These are phyloP conservation scores for Ganaspis sp. DNA, from an alignment of 1,140 invertebrate genomes.

Conservation along the genomic window DNA sequence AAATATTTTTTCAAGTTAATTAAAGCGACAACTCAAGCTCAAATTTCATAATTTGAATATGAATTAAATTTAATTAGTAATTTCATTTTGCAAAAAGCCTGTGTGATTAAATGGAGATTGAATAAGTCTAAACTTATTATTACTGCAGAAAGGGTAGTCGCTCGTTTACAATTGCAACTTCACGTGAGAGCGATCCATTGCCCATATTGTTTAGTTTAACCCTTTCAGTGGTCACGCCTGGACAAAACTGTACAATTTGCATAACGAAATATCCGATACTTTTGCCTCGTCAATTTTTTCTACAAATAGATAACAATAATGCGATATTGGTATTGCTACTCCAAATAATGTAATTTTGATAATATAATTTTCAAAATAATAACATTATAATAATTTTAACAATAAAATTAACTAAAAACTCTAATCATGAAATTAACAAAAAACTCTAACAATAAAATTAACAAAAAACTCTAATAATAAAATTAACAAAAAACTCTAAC, in stretches of 20 bases:
- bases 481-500: too few relatives aligned
- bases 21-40: neutral
- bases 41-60: neutral
- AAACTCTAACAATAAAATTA: too few relatives aligned
- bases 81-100: neutral
- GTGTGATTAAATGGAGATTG: neutral
- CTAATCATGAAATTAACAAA: too few relatives aligned
- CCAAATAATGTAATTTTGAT: neutral
- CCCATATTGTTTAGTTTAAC: neutral
- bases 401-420: too few relatives aligned
- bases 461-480: too few relatives aligned
- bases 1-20: slow-evolving; percentile 2
- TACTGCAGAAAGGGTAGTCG: neutral
- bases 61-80: slow-evolving; percentile 10
- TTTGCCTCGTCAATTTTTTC: too few relatives aligned
- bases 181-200: slow-evolving; percentile 18
- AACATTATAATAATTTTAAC: too few relatives aligned
- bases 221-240: neutral
- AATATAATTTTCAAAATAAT: too few relatives aligned
- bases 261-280: neutral
- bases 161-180: neutral
- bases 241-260: neutral
- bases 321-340: too few relatives aligned
- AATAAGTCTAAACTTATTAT: slow-evolving; percentile 7
- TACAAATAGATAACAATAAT: too few relatives aligned